These are phyloP conservation scores for Gallinago undulata DNA, from an alignment of 2,113 vertebrate genomes.

Conservation along the genomic window DNA sequence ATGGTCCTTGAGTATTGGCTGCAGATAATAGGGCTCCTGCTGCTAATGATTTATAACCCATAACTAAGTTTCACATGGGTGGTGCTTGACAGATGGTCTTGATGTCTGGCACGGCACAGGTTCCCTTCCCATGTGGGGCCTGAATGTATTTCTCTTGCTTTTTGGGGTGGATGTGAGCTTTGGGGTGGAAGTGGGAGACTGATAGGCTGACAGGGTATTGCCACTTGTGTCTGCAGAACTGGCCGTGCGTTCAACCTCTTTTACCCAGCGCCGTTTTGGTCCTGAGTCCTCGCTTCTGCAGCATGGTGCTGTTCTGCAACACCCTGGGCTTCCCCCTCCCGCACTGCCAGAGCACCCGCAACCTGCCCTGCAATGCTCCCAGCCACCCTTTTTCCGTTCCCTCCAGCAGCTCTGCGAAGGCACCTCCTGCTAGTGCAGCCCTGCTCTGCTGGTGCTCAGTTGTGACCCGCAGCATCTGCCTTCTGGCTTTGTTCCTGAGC, in stretches of 20 bases:
- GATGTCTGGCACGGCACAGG: neutral
- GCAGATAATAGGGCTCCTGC: neutral
- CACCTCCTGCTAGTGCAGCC: neutral
- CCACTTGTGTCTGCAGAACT: neutral
- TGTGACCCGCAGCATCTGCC: neutral
- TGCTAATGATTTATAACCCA: slow-evolving; percentile 32
- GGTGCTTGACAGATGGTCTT: slow-evolving; percentile 24
- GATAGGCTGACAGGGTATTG: neutral
- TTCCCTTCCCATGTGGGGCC: neutral
- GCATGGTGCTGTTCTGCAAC: neutral
- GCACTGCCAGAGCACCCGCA: neutral
- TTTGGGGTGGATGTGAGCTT: neutral
- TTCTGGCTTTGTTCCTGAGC: neutral
- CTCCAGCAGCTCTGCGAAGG: neutral
- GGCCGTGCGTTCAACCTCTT: neutral
- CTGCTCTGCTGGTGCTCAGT: neutral
- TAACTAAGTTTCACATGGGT: slow-evolving; percentile 9
- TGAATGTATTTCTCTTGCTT: neutral
- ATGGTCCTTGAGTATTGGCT: neutral
- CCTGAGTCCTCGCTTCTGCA: neutral
- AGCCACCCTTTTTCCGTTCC: neutral
- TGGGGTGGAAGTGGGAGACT: neutral
- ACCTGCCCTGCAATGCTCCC: neutral
- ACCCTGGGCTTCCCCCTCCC: neutral
- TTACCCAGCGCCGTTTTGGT: neutral